Evolutionary conservation across 2,888 invertebrate genomes (phyloP), one percentile per base, ranked within the genome.

Genomic region (Ditylenchus weischeri): DNA sequence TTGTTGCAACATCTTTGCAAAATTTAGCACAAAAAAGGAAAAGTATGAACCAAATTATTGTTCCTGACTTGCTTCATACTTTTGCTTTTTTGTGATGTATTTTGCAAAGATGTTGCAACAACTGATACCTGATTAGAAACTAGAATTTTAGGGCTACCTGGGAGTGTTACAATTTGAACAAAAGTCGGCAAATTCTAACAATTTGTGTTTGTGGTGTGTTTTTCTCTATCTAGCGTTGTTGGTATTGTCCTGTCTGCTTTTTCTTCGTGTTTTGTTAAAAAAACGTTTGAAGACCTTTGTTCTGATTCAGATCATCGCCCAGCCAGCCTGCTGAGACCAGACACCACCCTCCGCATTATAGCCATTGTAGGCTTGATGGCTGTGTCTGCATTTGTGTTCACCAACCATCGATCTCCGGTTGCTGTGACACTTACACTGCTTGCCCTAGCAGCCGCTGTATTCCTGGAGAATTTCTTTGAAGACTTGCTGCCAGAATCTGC

Each of bases 321-420:
- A 36, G 64, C 59, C 18, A 69, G 73, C 43, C 67, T 66, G 60
- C 62, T 78, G 43, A 72, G 72, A 23, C 76, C 79, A n/a, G 77
- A 74, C 54, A 70, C 67, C 47, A 66, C 76, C 47, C 76, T 80
- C 38, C 74, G 76, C 49, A 49, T 71, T 23, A 68, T 78, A 36
- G 69, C 80, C 21, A 67, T 77, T 64, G 64, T 72, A 19, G 72
- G 79, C 38, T 73, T 80, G n/a, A 66, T 75, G 50, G 57, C 67
- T 43, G 74, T 76, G 43, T 71, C 78, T 63, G 68, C 72, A 23
- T 76, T 80, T 69, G 74, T 80, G 54, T 68, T 78, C 60, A 72
- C 54, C 38, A 21, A 62, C 19, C 68, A 71, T 50, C 63, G 64
- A 5, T 49, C 64, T 10, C 62, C 71, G 19, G 15, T 69, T 18